Conservation (phyloP, 2,888 invertebrate genomes). For the Drymonia ruficornis region DNA sequence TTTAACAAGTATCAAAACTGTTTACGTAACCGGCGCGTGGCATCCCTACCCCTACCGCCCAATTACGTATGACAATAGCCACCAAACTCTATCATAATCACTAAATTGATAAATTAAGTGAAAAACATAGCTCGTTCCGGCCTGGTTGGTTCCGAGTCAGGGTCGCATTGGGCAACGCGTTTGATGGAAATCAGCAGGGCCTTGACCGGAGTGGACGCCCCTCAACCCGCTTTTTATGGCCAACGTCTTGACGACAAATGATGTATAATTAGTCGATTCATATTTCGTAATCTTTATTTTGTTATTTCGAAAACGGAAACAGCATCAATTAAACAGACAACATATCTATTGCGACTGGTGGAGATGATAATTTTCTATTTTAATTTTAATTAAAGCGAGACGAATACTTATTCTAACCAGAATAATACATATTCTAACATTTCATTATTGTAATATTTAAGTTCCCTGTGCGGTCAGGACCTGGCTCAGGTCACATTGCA, state of each 20-base stretch:
- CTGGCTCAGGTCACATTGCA: conserved; percentile 1
- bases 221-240: conserved; percentile 66
- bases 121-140: conserved; percentile 72
- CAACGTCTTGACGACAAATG: conserved; percentile 45
- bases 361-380: no score
- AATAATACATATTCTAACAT: no score
- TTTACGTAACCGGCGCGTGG: not conserved
- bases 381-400: no score
- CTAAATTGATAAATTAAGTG: conserved; percentile 65
- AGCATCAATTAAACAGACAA: not conserved
- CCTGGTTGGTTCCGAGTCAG: conserved; percentile 77
- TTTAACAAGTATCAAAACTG: not conserved
- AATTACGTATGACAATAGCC: conserved; percentile 30
- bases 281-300: conserved; percentile 32
- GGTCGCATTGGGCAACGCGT: conserved; percentile 75
- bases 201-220: conserved; percentile 73
- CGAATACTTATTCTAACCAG: no score
- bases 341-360: not conserved
- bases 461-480: not conserved
- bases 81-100: conserved; percentile 41
- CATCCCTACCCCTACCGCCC: conserved; percentile 11
- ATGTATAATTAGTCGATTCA: conserved; percentile 32
- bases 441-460: not conserved
- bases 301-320: conserved; percentile 34
- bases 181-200: conserved; percentile 69